Base-by-base conservation (phyloP, 2,797 vertebrate species). In the Gymnoscopelus microlampas region DNA sequence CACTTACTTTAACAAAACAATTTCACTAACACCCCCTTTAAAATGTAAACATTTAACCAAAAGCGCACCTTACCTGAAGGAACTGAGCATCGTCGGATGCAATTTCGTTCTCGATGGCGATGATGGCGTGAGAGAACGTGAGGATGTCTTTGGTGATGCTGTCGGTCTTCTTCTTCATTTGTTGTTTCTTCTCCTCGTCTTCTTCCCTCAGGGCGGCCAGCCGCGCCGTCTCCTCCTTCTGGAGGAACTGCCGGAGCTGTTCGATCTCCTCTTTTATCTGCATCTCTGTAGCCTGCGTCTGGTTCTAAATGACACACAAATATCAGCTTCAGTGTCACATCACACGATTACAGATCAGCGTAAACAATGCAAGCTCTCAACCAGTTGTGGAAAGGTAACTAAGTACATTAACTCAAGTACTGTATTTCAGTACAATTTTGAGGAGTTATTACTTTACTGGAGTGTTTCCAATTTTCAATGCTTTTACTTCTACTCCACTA, bases 81-180 rank as follows among this genome's bases (percentile, higher is more conserved):
- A 95, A 94, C 29, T 80, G 72, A 2, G 73, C 78, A 5, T 95
- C 87, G 0, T 68, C 62, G 55, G 85, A 80, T 0, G 88, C 84
- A 0, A 94, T 88, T 83, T 94, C 93, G 0, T 92, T 94, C 73
- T 94, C 94, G 0, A 93, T 61, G 57, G 90, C 90, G 13, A 93
- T 90, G 71, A 95, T 51, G 0, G 90, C 89, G 0, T 94, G 92
- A 2, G 94, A 93, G 66, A 93, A 89, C 4, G 74, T 89, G 60
- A 94, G 84, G 77, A 95, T 94, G 4, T 92, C 86, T 39, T 89
- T 82, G 14, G 89, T 90, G 78, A 95, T 89, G 82, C 50, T 19
- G 2, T 94, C 93, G 0, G 91, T 84, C 67, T 89, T 93, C 76
- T 81, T 94, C 85, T 78, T 94, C 81, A 93, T 75, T 64, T 87